phyloP scores from a whole-genome alignment of 2,113 vertebrate genomes.

The Falco punctatus region DNA sequence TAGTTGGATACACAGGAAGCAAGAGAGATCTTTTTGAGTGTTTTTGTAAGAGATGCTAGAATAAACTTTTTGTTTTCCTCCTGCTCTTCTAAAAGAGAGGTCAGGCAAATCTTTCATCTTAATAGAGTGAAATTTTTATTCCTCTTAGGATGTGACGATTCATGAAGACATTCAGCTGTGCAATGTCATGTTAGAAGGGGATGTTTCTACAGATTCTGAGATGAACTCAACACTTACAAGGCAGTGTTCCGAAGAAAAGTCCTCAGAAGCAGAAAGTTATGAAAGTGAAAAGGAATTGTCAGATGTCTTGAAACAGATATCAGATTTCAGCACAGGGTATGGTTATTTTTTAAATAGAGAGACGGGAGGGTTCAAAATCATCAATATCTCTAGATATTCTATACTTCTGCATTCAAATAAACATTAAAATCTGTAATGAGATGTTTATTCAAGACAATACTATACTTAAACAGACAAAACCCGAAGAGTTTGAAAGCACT shows the following conservation, averaged over 20 bases:
- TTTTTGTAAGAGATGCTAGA: not conserved
- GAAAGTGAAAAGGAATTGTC: not conserved
- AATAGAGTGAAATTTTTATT: not conserved
- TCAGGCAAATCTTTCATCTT: not conserved
- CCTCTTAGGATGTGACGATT: slow-evolving; percentile 28
- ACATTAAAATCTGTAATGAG: not conserved
- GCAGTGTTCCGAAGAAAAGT: not conserved
- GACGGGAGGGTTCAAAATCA: not conserved
- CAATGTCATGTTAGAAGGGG: not conserved
- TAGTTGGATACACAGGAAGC: not conserved
- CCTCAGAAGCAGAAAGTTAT: not conserved
- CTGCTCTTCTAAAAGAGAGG: not conserved
- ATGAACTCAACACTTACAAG: not conserved
- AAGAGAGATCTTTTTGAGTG: not conserved
- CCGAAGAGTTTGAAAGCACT: not conserved
- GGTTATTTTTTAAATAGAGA: not conserved
- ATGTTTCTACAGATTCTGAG: not conserved
- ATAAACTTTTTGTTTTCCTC: not conserved
- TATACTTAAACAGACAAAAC: not conserved
- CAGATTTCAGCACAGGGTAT: slow-evolving; percentile 57
- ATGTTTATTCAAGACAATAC: not conserved
- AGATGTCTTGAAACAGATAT: not conserved
- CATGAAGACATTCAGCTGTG: not conserved
- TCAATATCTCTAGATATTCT: not conserved
- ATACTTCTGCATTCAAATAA: not conserved